Evolutionary conservation across 2,888 invertebrate genomes (phyloP), one percentile per base, ranked within the genome.

Genomic region (Eristalis pertinax): DNA sequence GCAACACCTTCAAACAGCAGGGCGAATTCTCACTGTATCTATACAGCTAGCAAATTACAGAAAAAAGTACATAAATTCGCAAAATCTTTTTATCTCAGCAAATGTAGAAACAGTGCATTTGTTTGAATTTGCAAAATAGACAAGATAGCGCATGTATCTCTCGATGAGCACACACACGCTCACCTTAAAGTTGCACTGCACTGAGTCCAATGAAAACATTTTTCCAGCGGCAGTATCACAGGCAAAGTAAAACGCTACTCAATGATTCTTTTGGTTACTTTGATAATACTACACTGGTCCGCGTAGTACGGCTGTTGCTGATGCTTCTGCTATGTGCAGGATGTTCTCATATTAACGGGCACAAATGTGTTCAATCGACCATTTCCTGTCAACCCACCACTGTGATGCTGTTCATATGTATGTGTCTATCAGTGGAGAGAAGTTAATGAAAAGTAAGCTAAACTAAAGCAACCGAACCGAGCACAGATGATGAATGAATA

Each of bases 321-420:
- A 8, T 50, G 50, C 19, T n/a, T 50, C 50, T 50, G 32, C 79
- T 83, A 84, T 87, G 69, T 87, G 86, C 89, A 93, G 93, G 93
- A 94, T 94, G 93, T 93, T 91, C 92, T 93, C 93, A 94, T 93
- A 92, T 92, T 93, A 91, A 92, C 93, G 90, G 90, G 90, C 89
- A 91, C 89, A 91, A 92, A 91, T 91, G 89, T 89, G 80, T 90
- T 90, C 91, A 91, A 91, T 91, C 90, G 90, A 91, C 90, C 88
- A 90, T 90, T 91, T 91, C 91, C 91, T 90, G 91, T 88, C 90
- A 90, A 90, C 90, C 90, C 89, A 91, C 90, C 79, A 86, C 83
- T 79, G 78, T 68, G 82, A 68, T 75, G 67, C 82, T 79, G 68
- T 72, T 78, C 56, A 41, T 62, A 60, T 50, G 22, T 26, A 26